Conservation (phyloP, 2,888 invertebrate species). For the Deroplatys truncata region DNA sequence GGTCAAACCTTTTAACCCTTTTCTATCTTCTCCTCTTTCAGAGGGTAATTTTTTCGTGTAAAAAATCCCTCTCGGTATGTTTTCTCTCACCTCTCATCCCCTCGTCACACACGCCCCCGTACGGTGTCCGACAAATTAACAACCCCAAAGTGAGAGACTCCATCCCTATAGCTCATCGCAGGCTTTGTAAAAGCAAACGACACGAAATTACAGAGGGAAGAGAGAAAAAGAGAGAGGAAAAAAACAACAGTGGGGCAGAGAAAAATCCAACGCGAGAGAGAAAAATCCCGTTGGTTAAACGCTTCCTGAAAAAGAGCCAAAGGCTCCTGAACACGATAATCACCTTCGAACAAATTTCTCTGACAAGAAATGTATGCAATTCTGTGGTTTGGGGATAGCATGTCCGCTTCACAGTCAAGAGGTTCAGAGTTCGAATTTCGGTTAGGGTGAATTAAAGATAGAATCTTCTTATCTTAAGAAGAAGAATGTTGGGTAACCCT, state of each 20-base stretch:
- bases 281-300: not conserved
- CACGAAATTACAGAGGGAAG: not conserved
- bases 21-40: not conserved
- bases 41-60: not conserved
- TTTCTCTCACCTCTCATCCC: conserved; percentile 5
- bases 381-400: no score
- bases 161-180: conserved; percentile 18
- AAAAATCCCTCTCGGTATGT: not conserved
- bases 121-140: conserved; percentile 20
- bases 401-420: no score
- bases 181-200: not conserved
- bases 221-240: not conserved
- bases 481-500: no score
- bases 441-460: no score
- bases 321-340: not conserved
- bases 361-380: no score
- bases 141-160: conserved; percentile 10
- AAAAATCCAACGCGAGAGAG: not conserved
- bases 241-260: not conserved
- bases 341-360: no score
- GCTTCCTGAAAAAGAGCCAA: not conserved
- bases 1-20: conserved; percentile 12
- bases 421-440: no score
- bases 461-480: no score
- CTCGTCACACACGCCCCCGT: not conserved